Evolutionary conservation across 1,140 invertebrate species (phyloP), one percentile per base, ranked within the genome.

Genomic region (Leguminivora glycinivorella): DNA sequence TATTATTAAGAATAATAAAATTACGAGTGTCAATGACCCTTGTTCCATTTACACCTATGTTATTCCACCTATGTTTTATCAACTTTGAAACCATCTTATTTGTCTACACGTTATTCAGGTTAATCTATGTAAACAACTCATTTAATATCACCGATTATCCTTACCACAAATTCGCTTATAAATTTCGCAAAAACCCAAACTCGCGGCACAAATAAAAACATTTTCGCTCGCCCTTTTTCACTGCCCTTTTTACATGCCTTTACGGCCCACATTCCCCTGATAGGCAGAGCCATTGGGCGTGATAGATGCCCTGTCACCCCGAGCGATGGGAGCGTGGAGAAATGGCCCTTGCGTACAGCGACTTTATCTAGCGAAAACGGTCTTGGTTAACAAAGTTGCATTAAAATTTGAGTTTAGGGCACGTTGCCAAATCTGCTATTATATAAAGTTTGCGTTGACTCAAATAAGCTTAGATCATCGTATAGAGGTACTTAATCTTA

Each of bases 261-360:
- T 34, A 63, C n/a, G 26, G n/a, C 26, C 17, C 58, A 63, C 58
- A 17, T 63, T 63, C 58, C 4, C 26, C 9, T 63, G 58, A 17
- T 17, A 29, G 25, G 25, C n/a, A 6, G n/a, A 17, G 25, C 58
- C 25, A 63, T 63, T 63, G 58, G 31, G 58, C 63, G 77, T 87
- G 84, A 87, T 87, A 70, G 76, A 87, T 85, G 72, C 60, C 31
- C 78, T 84, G 84, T 87, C 83, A 85, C 76, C 76, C 69, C 76
- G 72, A 81, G 75, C 78, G 76, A 75, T 77, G 74, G 75, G 79
- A 73, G 68, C 73, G 68, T 78, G 78, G 78, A 80, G 85, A 87
- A 87, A 85, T 83, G 72, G 79, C 83, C 76, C 75, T 71, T 73
- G 76, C 68, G 70, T 79, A 78, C 77, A 81, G 81, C 73, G 73